Percentiles rank a stretch among this genome's conserved stretches.
These are phyloP conservation scores for Steromphala cineraria DNA, from an alignment of 2,888 invertebrate genomes.

Conservation along the genomic window DNA sequence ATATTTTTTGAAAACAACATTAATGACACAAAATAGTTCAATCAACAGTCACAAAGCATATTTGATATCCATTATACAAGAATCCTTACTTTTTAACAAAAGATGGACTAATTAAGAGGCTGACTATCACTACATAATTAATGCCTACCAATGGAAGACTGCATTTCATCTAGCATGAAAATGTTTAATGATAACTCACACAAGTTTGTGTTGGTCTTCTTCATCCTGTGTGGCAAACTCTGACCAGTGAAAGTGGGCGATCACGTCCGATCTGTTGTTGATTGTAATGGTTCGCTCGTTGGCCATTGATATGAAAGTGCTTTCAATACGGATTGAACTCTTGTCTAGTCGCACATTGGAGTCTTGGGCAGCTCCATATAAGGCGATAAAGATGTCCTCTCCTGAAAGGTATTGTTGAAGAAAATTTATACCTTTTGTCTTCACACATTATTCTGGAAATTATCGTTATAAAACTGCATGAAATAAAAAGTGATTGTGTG, in stretches of 20 bases:
- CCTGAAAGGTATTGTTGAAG: constrained; percentile 48
- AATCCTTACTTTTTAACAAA: too few species aligned
- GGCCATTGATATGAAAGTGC: constrained; percentile 75
- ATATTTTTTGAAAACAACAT: too few species aligned
- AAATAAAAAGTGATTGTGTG: too few species aligned
- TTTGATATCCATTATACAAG: too few species aligned
- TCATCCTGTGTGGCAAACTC: constrained; percentile 73
- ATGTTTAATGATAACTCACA: constrained; percentile 45
- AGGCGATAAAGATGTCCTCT: constrained; percentile 70
- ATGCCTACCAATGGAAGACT: background rate
- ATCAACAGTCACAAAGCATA: too few species aligned
- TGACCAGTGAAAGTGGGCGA: constrained; percentile 74
- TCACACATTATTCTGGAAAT: too few species aligned
- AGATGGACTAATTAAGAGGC: too few species aligned
- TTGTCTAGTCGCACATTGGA: constrained; percentile 74
- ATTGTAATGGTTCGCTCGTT: constrained; percentile 73
- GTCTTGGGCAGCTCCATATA: constrained; percentile 74
- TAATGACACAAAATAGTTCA: too few species aligned
- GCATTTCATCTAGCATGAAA: too few species aligned
- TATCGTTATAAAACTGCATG: too few species aligned
- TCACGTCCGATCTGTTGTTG: constrained; percentile 72
- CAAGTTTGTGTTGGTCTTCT: constrained; percentile 71
- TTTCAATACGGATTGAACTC: constrained; percentile 73
- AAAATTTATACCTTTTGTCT: too few species aligned
- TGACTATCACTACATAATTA: too few species aligned